phyloP scores from a whole-genome alignment of 2,888 invertebrate species.

The Crepidodera aurea region DNA sequence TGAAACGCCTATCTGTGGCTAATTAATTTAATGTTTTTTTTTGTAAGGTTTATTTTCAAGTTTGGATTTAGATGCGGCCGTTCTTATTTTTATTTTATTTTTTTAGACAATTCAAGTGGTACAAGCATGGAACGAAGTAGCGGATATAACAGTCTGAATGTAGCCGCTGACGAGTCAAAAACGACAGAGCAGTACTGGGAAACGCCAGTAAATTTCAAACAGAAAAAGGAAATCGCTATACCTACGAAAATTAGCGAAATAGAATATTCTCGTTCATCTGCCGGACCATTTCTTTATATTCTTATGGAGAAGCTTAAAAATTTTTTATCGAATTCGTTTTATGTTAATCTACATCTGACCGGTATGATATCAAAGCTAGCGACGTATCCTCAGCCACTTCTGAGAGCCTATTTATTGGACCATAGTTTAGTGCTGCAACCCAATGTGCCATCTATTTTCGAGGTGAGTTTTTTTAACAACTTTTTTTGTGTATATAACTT shows the following conservation, averaged over 20 bases:
- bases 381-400: constrained; percentile 86
- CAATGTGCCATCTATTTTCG: constrained; percentile 88
- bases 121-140: constrained; percentile 79
- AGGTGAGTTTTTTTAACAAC: constrained; percentile 73
- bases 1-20: too few species aligned
- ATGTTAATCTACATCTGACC: constrained; percentile 87
- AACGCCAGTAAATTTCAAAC: constrained; percentile 53
- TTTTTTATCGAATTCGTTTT: constrained; percentile 84
- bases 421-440: constrained; percentile 87
- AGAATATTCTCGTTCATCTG: constrained; percentile 60
- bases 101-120: constrained; percentile 64
- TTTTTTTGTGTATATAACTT: too few species aligned
- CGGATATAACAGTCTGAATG: constrained; percentile 78
- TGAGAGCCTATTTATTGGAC: constrained; percentile 87
- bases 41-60: too few species aligned
- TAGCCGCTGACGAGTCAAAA: constrained; percentile 64
- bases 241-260: constrained; percentile 59
- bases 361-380: constrained; percentile 86
- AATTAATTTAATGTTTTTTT: too few species aligned
- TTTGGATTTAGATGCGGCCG: too few species aligned
- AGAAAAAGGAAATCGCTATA: constrained; percentile 37
- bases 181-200: constrained; percentile 57
- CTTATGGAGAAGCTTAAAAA: constrained; percentile 83
- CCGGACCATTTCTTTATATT: constrained; percentile 83
- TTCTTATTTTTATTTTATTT: too few species aligned